phyloP scores from a whole-genome alignment of 1,140 invertebrate species.

The Pachypsylla venusta region DNA sequence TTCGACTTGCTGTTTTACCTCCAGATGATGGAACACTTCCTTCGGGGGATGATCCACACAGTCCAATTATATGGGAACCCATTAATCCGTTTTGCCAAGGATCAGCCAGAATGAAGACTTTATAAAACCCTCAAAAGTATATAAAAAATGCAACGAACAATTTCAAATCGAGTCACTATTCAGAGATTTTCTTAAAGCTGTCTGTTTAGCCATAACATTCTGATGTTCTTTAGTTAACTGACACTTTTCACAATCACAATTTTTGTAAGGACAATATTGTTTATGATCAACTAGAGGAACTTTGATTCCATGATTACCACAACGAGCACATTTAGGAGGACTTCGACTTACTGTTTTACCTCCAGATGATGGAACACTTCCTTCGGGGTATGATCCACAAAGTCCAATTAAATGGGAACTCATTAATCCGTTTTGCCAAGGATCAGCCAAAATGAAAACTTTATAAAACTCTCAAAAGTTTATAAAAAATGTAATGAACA shows the following conservation, averaged over 20 bases:
- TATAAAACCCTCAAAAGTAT: background rate
- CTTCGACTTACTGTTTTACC: constrained; percentile 32
- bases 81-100: background rate
- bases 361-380: too few relatives aligned
- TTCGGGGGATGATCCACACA: too few relatives aligned
- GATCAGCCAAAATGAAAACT: background rate
- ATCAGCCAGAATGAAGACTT: background rate
- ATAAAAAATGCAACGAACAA: background rate
- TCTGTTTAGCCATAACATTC: constrained; percentile 62
- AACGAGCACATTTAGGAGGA: constrained; percentile 63
- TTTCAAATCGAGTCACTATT: background rate
- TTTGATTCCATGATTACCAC: constrained; percentile 72
- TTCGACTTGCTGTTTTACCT: constrained; percentile 32
- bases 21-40: too few relatives aligned
- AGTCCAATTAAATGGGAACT: background rate
- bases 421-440: background rate
- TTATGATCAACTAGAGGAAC: constrained; percentile 80
- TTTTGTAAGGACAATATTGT: constrained; percentile 65
- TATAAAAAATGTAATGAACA: background rate
- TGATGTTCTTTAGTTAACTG: constrained; percentile 61
- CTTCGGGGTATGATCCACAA: too few relatives aligned
- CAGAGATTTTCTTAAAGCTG: too few relatives aligned
- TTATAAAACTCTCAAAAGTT: background rate
- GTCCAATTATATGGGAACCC: background rate
- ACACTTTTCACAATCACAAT: constrained; percentile 70